Evolutionary conservation across 1,140 invertebrate species (phyloP), one percentile per base, ranked within the genome.

Genomic region (Artemia franciscana): DNA sequence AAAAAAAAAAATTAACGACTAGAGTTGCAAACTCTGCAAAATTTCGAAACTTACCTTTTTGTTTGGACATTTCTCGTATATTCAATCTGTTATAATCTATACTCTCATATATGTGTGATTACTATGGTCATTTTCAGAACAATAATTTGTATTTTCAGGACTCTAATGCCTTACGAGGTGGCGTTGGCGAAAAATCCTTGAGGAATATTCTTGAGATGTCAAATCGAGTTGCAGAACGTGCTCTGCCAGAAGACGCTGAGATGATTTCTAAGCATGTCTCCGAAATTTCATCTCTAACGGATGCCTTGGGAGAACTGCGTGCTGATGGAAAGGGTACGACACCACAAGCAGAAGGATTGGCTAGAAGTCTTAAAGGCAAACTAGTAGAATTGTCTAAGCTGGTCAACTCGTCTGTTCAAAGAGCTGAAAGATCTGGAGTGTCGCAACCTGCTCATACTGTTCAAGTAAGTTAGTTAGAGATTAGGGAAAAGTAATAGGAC

Each of bases 121-220:
- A n/a, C n/a, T n/a, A n/a, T n/a, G n/a, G n/a, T n/a, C n/a, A n/a
- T n/a, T n/a, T n/a, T n/a, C n/a, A n/a, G n/a, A 59, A 60, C 39
- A 18, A 51, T 51, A 15, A 51, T 18, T 51, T 51, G 27, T 59
- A 67, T 61, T 66, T 69, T 66, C 68, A 82, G 76, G 92, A 98
- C 76, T 86, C 91, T 4, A 78, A 81, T 25, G 91, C 91, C 4
- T 74, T 91, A 2, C 80, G 86, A 63, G 93, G 92, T 59, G 88
- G 89, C 62, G 79, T 89, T 21, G 91, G 93, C 62, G 94, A 98
- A 76, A 92, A 96, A 69, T 89, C 93, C 2, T 74, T 95, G 5
- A 77, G 88, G 4, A 84, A 90, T 70, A 91, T 94, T 63, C 78
- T 93, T 57, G 88, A 92, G 57, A 85, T 91, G 71, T 84, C 89